Evolutionary conservation across 2,113 vertebrate species (phyloP).

Genomic region (Cebus imitator): DNA sequence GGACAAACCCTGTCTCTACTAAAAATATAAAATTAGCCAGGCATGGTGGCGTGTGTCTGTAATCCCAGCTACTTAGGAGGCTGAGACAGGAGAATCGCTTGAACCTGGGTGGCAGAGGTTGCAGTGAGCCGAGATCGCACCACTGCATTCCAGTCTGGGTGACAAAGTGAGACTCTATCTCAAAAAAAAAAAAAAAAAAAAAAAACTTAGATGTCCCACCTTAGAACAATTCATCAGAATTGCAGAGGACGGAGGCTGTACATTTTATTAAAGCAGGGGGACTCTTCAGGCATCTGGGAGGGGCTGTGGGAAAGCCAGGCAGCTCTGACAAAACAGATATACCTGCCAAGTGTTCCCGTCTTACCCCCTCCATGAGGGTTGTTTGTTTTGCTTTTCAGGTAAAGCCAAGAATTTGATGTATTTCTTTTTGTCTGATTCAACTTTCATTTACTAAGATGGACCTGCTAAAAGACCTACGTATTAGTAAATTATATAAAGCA

Average conservation of each 20-base stretch:
- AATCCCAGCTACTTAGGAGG: too few species aligned
- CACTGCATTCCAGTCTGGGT: too few species aligned
- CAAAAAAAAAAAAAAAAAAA: too few species aligned
- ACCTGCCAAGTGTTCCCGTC: not conserved
- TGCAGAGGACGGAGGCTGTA: not conserved
- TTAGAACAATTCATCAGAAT: not conserved
- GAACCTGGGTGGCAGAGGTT: too few species aligned
- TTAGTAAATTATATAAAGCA: not conserved
- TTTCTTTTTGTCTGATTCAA: not conserved
- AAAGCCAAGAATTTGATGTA: not conserved
- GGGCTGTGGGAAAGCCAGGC: rapidly evolving
- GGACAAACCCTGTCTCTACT: too few species aligned
- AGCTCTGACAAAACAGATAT: not conserved
- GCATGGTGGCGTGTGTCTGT: too few species aligned
- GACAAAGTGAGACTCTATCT: too few species aligned
- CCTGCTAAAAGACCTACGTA: not conserved
- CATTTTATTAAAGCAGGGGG: not conserved
- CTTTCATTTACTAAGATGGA: not conserved
- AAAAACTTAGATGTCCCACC: too few species aligned
- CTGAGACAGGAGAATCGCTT: too few species aligned
- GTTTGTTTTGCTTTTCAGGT: not conserved
- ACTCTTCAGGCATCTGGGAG: not conserved
- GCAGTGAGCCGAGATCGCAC: too few species aligned
- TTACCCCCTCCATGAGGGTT: not conserved
- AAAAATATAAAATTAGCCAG: too few species aligned